Base-by-base conservation (phyloP, 2,888 invertebrate genomes). In the Philereme vetulata region DNA sequence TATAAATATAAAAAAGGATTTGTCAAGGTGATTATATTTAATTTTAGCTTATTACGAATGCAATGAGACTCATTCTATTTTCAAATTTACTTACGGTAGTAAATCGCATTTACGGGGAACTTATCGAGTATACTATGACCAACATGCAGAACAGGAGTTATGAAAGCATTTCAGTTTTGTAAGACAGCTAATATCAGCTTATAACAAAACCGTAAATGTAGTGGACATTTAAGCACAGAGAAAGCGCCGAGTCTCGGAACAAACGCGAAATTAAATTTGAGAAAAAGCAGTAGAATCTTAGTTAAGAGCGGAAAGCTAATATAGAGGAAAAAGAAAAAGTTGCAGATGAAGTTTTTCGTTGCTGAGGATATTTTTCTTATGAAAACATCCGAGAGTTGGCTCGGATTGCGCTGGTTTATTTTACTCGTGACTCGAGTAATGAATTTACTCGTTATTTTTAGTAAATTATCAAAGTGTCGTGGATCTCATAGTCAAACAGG, bases 231-330 rank as follows among this genome's bases (percentile, higher is more conserved):
- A 67, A 75, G 69, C 63, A 61, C 55, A 68, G 66, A 72, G 52
- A 75, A 49, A 75, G 66, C 66, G 67, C 66, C 60, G 66, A 78
- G 72, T 72, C 72, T 74, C 68, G 65, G 67, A 72, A 77, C 69
- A 73, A 80, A 78, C 75, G 75, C 68, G 58, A 78, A 81, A 82
- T 83, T 82, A 81, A 83, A 84, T 78, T 81, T 76, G 67, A 76
- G 72, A 73, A 81, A 79, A 80, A 77, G 77, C 75, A 79, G 75
- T 76, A 79, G 79, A 80, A 79, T 81, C 77, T 81, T 82, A 84
- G 82, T 85, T 82, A 84, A 84, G 80, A 82, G 74, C 75, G 79
- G 77, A 77, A 81, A 84, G 84, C 80, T 83, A 85, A 87, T 85
- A 85, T 84, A 77, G 72, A 58, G 71, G 70, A 74, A 78, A 78